Conservation (phyloP, 2,888 invertebrate species). For the Coremacera marginata region DNA sequence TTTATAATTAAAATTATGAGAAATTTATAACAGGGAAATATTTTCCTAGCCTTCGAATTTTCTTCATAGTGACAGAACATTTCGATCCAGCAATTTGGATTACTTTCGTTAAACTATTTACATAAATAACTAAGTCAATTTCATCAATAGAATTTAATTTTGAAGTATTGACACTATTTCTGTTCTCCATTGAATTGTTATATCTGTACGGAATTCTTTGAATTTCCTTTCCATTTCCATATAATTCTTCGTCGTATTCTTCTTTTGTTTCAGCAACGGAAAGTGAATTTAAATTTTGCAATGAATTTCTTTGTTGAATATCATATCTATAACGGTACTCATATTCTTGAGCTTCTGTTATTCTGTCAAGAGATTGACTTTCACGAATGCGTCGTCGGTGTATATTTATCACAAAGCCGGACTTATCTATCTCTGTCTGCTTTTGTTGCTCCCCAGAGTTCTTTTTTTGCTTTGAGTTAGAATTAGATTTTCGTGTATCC, state of each 20-base stretch:
- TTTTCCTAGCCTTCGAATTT: constrained; percentile 76
- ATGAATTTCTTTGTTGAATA: constrained; percentile 48
- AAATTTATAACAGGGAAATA: constrained; percentile 75
- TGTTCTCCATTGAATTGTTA: constrained; percentile 56
- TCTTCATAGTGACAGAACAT: constrained; percentile 69
- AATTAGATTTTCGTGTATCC: constrained; percentile 60
- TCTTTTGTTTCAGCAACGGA: constrained; percentile 63
- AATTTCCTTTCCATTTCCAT: constrained; percentile 45
- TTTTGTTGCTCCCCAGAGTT: constrained; percentile 60
- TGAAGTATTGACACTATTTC: constrained; percentile 59
- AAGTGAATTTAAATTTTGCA: constrained; percentile 59
- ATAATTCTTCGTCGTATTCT: constrained; percentile 52
- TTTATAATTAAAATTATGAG: constrained; percentile 55
- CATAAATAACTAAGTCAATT: constrained; percentile 66
- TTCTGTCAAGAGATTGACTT: constrained; percentile 86
- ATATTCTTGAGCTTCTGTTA: constrained; percentile 86
- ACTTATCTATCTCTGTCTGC: constrained; percentile 46
- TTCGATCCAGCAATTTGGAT: constrained; percentile 66
- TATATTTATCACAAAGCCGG: constrained; percentile 53
- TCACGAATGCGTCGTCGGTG: constrained; percentile 79
- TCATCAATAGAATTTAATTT: constrained; percentile 67
- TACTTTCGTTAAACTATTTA: constrained; percentile 67
- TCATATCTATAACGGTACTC: constrained; percentile 61
- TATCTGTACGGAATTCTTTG: constrained; percentile 39
- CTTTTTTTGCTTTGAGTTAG: constrained; percentile 56